Evolutionary conservation across 2,113 vertebrate species (phyloP).

Genomic region (Struthidea cinerea): DNA sequence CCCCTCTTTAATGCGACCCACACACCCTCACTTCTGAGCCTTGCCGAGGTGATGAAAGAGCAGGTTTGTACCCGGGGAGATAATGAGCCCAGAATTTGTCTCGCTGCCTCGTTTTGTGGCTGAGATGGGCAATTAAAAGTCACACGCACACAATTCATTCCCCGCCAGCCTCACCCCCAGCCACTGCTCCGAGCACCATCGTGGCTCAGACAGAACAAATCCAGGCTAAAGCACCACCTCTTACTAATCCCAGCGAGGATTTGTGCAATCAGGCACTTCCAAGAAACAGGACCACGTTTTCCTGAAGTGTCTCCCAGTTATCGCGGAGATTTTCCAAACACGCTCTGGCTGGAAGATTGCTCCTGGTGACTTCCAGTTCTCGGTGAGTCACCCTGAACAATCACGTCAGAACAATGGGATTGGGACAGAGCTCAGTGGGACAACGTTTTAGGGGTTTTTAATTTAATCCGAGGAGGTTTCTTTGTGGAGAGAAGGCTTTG

Average conservation of each 20-base stretch:
- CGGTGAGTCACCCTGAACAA: constrained; percentile 10
- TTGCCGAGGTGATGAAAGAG: background rate
- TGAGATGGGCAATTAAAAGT: background rate
- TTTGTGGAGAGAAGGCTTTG: background rate
- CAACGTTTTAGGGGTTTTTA: background rate
- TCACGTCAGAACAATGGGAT: background rate
- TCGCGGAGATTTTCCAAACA: constrained; percentile 29
- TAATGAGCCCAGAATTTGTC: background rate
- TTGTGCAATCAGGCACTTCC: constrained; percentile 33
- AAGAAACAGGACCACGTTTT: background rate
- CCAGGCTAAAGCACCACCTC: background rate
- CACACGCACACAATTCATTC: background rate
- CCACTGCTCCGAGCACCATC: background rate
- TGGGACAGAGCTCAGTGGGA: background rate
- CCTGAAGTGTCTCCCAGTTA: background rate
- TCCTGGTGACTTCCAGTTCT: constrained; percentile 3
- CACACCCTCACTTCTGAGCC: background rate
- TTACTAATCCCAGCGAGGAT: background rate
- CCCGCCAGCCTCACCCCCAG: background rate
- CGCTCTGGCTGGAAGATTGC: background rate
- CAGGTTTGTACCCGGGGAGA: background rate
- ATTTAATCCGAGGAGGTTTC: background rate
- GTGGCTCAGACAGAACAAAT: background rate
- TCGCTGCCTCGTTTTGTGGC: background rate
- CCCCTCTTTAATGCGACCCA: background rate